Conservation (phyloP, 2,113 vertebrate species). For the Erythrocebus patas region DNA sequence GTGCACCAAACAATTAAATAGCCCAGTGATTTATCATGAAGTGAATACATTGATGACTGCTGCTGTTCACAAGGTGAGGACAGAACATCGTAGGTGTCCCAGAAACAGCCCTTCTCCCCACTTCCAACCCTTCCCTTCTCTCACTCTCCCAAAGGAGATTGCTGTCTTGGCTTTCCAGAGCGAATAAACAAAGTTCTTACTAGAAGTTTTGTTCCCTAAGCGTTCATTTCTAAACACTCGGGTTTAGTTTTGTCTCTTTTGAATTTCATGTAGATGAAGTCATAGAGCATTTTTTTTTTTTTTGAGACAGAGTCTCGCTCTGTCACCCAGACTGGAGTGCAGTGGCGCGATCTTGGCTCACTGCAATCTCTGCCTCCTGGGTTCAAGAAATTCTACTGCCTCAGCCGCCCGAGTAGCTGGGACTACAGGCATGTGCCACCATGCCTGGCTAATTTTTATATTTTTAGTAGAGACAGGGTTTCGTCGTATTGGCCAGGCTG, state of each 20-base stretch:
- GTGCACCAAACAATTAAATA: neutral
- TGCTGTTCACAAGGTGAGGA: neutral
- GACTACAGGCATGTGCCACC: no score
- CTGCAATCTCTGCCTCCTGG: no score
- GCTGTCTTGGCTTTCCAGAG: neutral
- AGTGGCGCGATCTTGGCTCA: no score
- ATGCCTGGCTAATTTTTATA: no score
- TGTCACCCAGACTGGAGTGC: no score
- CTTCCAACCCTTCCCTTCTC: neutral
- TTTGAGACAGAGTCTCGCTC: no score
- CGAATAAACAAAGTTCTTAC: neutral
- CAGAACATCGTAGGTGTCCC: no score
- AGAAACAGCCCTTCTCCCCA: neutral
- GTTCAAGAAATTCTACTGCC: no score
- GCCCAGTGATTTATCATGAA: neutral
- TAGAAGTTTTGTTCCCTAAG: neutral
- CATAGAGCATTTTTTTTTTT: neutral
- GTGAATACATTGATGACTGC: neutral
- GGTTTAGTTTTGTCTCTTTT: neutral
- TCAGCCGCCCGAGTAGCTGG: no score
- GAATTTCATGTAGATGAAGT: neutral
- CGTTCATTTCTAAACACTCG: neutral
- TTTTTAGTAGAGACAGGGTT: no score
- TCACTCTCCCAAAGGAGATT: neutral
- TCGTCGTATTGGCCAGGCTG: no score